These are phyloP conservation scores for Mugil cephalus DNA, from an alignment of 2,113 vertebrate genomes.

Conservation along the genomic window DNA sequence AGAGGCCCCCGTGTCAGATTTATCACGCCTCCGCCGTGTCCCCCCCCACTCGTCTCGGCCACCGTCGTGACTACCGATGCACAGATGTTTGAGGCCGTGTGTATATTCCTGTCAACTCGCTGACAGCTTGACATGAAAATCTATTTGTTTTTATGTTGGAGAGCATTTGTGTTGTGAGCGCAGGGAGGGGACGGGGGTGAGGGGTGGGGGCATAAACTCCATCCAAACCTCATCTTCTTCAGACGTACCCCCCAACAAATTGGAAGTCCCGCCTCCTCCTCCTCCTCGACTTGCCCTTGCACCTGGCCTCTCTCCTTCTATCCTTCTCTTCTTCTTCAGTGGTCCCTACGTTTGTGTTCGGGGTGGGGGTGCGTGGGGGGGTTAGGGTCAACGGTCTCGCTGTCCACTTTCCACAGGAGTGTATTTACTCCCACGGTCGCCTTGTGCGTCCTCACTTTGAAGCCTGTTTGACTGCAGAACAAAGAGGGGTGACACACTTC, in stretches of 20 bases:
- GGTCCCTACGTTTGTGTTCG: slow-evolving; percentile 10
- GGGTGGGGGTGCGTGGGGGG: not conserved
- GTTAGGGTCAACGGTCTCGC: slow-evolving; percentile 39
- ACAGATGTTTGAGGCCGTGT: slow-evolving; percentile 57
- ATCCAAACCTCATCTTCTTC: slow-evolving; percentile 71
- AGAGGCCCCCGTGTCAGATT: slow-evolving; percentile 64
- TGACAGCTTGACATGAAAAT: slow-evolving; percentile 78
- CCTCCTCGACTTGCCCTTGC: slow-evolving; percentile 44
- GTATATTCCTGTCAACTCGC: slow-evolving; percentile 42
- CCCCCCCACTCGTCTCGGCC: slow-evolving; percentile 9
- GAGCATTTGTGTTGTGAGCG: slow-evolving; percentile 18
- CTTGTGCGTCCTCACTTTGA: slow-evolving; percentile 15
- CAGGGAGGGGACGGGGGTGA: not conserved
- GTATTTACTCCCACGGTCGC: slow-evolving; percentile 37
- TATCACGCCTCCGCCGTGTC: slow-evolving; percentile 50
- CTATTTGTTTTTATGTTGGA: slow-evolving; percentile 72
- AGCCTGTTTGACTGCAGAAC: slow-evolving; percentile 25
- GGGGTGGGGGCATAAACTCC: slow-evolving; percentile 46
- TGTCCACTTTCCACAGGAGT: slow-evolving; percentile 19
- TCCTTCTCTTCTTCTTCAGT: slow-evolving; percentile 60
- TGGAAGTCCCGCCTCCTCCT: slow-evolving; percentile 29
- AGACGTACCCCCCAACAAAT: slow-evolving; percentile 46
- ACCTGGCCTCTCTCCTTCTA: slow-evolving; percentile 54
- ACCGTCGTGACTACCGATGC: slow-evolving; percentile 36
- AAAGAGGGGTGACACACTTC: slow-evolving; percentile 29